Evolutionary conservation across 2,113 vertebrate genomes (phyloP).

Genomic region (Bujurquina vittata): DNA sequence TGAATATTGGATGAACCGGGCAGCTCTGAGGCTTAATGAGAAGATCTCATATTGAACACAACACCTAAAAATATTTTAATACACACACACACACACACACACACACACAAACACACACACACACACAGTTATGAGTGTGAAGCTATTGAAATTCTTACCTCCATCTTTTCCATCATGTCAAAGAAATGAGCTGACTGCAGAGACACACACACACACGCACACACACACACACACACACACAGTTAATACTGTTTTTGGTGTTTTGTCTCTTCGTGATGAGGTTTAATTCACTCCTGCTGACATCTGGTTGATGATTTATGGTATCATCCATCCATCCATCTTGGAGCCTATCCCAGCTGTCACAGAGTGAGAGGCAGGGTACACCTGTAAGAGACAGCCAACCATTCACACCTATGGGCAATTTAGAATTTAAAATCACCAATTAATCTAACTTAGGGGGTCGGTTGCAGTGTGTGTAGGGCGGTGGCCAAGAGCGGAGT

Average conservation of each 20-base stretch:
- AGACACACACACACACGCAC: constrained; percentile 49
- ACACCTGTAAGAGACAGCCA: too few species aligned
- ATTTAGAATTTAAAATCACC: too few species aligned
- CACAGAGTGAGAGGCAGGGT: too few species aligned
- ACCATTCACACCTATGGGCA: too few species aligned
- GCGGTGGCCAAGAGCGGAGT: too few species aligned
- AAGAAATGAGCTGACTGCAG: constrained; percentile 93
- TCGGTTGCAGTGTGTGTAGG: too few species aligned
- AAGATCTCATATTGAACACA: neutral
- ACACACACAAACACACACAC: too few species aligned
- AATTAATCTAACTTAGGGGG: too few species aligned
- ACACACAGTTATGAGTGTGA: too few species aligned
- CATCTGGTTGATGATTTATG: neutral
- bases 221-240: constrained; percentile 1
- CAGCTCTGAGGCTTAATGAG: accelerated
- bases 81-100: too few species aligned
- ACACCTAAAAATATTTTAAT: neutral
- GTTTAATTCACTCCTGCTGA: neutral
- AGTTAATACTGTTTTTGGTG: neutral
- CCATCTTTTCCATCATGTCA: constrained; percentile 93
- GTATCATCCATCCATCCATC: too few species aligned
- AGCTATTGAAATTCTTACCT: constrained; percentile 78
- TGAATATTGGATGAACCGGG: neutral
- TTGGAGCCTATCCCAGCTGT: too few species aligned
- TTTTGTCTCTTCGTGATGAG: neutral